These are phyloP conservation scores for Probosciger aterrimus DNA, from an alignment of 2,113 vertebrate genomes.

Conservation along the genomic window DNA sequence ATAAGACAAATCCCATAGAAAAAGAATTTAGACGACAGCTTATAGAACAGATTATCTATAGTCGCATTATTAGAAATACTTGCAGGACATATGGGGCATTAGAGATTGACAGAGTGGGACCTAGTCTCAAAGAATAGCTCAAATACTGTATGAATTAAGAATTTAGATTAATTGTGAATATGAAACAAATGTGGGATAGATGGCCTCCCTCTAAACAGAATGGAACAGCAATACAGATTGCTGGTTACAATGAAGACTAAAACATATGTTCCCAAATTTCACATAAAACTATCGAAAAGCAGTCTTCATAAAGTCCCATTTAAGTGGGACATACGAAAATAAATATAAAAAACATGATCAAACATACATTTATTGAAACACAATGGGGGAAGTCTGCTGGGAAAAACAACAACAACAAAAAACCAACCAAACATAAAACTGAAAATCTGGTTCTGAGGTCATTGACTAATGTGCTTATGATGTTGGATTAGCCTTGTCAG, in stretches of 20 bases:
- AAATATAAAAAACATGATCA: background rate
- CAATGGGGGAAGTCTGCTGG: background rate
- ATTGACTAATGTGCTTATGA: background rate
- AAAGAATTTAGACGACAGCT: background rate
- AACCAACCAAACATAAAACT: background rate
- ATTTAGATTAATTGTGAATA: background rate
- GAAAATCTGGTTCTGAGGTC: background rate
- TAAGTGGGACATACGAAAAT: background rate
- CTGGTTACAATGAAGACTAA: background rate
- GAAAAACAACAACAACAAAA: too few relatives aligned
- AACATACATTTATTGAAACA: background rate
- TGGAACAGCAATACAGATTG: background rate
- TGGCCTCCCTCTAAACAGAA: background rate
- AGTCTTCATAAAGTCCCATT: background rate
- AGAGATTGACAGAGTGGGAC: background rate
- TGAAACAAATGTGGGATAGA: background rate
- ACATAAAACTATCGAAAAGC: background rate
- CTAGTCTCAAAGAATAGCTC: background rate
- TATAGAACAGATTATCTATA: background rate
- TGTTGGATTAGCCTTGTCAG: background rate
- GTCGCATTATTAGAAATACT: background rate
- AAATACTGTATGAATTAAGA: background rate
- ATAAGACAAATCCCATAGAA: background rate
- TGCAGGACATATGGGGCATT: background rate
- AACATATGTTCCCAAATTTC: background rate